Evolutionary conservation across 92 coral and sea anemone genomes (phyloP), one percentile per base, ranked within the genome.

Genomic region (Porites cylindrica): DNA sequence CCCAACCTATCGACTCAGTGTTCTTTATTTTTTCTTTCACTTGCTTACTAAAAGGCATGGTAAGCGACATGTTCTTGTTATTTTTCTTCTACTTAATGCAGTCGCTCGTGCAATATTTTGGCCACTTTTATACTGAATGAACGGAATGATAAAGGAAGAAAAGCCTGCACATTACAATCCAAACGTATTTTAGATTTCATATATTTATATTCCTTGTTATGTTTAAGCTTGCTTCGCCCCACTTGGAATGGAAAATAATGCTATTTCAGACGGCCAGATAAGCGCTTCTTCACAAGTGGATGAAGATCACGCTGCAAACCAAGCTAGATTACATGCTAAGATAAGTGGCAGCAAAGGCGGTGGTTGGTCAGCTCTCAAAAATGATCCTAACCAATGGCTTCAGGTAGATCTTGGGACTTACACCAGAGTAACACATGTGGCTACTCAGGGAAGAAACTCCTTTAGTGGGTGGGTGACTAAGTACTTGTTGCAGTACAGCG

Each of bases 171-270:
- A 4, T 32, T 32, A 32, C 43, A 32, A 3, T 32, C 43, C 43
- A 32, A 32, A 32, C 43, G 4, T 32, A 32, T 32, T 32, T 32
- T 32, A 32, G 4, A 32, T 32, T 32, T 32, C 43, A 32, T 32
- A 3, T 32, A 32, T 32, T 32, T 3, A 32, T 32, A 32, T 32
- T 32, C 43, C 43, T 32, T 32, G 51, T 56, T 56, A 10, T 56
- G 7, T 1, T 47, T 0, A 10, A 74, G 78, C 61, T 52, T 74
- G 78, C 62, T 51, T 74, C 19, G 32, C 29, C n/a, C 78, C 86
- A 17, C 86, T 82, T 51, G 86, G 86, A 13, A 82, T 78, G 82
- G 82, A 78, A 47, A 78, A 18, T 19, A 14, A 19, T 16, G 70
- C 54, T 8, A 78, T 78, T 56, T 64, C 82, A 10, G 70, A 78